These are phyloP conservation scores for Sinosuthora webbiana DNA, from an alignment of 2,113 vertebrate species.

Conservation along the genomic window DNA sequence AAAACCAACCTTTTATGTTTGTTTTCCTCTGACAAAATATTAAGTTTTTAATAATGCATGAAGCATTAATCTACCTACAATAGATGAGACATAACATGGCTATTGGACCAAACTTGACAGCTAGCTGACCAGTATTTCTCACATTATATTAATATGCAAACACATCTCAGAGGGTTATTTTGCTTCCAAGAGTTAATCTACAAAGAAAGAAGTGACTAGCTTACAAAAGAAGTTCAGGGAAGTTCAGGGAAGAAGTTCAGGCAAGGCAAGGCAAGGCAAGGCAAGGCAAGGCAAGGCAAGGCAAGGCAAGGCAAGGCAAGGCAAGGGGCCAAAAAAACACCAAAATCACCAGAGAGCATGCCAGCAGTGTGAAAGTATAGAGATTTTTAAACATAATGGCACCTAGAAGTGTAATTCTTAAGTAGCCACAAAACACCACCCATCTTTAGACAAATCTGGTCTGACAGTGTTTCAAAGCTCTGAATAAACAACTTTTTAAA, in stretches of 20 bases:
- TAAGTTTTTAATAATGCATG: neutral
- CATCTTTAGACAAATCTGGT: fast-evolving
- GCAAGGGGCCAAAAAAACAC: too few species aligned
- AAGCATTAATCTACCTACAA: neutral
- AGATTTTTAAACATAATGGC: neutral
- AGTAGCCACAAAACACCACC: neutral
- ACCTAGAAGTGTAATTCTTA: neutral
- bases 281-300: too few species aligned
- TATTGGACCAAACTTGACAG: constrained; percentile 11
- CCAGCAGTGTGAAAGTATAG: fast-evolving
- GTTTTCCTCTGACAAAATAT: neutral
- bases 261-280: too few species aligned
- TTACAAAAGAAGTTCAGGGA: neutral
- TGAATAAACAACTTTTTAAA: neutral
- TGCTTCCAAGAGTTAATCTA: neutral
- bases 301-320: too few species aligned
- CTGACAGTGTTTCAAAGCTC: neutral
- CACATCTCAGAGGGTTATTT: neutral
- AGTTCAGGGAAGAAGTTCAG: neutral
- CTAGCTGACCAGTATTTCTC: neutral
- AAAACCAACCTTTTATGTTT: neutral
- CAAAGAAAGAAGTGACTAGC: neutral
- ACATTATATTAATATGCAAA: neutral
- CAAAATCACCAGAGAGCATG: neutral
- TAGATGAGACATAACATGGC: neutral